These are phyloP conservation scores for Octodon degus DNA, from an alignment of 2,113 vertebrate species.

Conservation along the genomic window DNA sequence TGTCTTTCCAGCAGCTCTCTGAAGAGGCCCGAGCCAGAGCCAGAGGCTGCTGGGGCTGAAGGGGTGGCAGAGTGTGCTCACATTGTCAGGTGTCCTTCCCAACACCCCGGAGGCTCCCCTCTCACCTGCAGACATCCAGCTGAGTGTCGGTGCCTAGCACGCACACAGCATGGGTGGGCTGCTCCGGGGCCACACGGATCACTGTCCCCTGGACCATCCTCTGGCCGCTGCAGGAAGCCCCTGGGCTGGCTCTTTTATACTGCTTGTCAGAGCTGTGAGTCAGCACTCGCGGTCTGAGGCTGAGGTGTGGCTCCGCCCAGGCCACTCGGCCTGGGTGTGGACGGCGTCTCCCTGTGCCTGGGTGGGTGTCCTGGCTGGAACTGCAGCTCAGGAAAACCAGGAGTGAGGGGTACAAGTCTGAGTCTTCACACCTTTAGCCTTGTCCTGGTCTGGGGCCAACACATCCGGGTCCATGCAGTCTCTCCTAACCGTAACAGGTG, in stretches of 20 bases:
- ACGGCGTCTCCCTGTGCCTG: background rate
- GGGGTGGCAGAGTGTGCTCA: background rate
- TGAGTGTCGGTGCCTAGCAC: conserved; percentile 72
- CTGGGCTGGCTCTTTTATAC: conserved; percentile 50
- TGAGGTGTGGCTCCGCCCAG: background rate
- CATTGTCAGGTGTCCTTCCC: accelerated
- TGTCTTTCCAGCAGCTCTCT: background rate
- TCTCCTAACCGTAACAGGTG: accelerated
- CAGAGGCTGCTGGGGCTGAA: background rate
- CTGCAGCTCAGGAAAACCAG: background rate
- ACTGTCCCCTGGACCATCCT: conserved; percentile 70
- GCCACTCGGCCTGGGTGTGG: background rate
- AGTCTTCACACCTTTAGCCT: accelerated
- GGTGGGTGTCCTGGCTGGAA: accelerated
- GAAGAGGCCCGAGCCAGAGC: background rate
- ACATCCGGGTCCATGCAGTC: background rate
- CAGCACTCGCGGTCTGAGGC: conserved; percentile 69
- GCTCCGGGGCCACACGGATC: conserved; percentile 56
- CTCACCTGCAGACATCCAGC: conserved; percentile 79
- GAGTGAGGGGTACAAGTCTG: accelerated
- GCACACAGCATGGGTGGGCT: conserved; percentile 71
- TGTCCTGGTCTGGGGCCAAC: background rate
- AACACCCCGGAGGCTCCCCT: background rate
- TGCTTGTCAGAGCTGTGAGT: background rate
- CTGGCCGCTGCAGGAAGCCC: background rate